Conservation (phyloP, 1,140 invertebrate species). For the Conus ventricosus region DNA sequence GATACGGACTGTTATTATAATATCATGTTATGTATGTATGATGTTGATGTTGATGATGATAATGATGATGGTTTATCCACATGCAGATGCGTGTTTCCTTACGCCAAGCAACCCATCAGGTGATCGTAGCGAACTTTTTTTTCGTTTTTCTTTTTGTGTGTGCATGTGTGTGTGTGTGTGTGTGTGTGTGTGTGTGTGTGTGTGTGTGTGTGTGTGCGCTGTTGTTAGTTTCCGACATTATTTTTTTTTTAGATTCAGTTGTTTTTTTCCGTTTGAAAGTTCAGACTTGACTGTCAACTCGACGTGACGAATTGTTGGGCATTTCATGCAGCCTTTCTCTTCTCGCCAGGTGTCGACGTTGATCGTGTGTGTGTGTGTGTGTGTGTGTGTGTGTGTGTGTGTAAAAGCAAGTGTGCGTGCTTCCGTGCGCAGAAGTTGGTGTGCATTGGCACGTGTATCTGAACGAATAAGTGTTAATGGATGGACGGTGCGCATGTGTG, state of each 20-base stretch:
- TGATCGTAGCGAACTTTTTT: not conserved
- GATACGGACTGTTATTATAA: not conserved
- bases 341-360: not conserved
- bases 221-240: not conserved
- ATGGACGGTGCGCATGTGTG: not conserved
- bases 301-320: not conserved
- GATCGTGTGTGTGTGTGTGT: slow-evolving; percentile 16
- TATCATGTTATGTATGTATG: not conserved
- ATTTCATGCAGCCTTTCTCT: not conserved
- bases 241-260: not conserved
- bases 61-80: not conserved
- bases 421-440: no score
- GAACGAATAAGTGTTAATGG: no score
- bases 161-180: no score
- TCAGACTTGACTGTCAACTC: not conserved
- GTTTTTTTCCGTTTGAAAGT: not conserved
- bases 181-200: no score
- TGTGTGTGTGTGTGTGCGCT: no score
- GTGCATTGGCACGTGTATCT: no score
- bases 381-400: slow-evolving; percentile 29
- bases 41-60: not conserved
- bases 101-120: not conserved
- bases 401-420: not conserved
- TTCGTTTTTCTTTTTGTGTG: no score
- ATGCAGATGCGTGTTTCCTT: not conserved